phyloP scores from a whole-genome alignment of 2,113 vertebrate genomes.

The Raja brachyura region DNA sequence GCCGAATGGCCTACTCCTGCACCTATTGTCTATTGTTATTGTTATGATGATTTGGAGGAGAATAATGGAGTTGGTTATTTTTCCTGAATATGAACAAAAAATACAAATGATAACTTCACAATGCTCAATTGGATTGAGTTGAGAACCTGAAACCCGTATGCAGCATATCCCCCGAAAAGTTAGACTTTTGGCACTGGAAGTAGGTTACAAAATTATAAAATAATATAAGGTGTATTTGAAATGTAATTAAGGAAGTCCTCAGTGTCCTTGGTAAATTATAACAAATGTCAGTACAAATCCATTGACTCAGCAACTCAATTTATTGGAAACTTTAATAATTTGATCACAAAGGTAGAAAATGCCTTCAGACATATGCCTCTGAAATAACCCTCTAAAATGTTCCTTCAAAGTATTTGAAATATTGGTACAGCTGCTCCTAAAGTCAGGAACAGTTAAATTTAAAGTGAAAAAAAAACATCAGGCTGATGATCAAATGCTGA shows the following conservation, averaged over 20 bases:
- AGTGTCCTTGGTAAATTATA: not conserved
- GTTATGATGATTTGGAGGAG: not conserved
- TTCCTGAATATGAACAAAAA: not conserved
- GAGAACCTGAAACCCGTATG: not conserved
- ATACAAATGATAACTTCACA: not conserved
- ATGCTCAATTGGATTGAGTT: not conserved
- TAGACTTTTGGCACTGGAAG: not conserved
- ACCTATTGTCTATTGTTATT: not conserved
- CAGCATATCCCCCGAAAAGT: not conserved
- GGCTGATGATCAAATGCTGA: too few relatives aligned
- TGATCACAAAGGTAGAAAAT: not conserved
- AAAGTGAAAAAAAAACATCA: not conserved
- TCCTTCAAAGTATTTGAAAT: not conserved
- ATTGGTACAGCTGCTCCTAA: not conserved
- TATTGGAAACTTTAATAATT: not conserved
- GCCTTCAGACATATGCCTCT: not conserved
- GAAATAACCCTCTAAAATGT: not conserved
- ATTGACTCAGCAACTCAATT: too few relatives aligned
- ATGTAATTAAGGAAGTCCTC: not conserved
- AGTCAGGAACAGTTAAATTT: not conserved
- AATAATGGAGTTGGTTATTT: not conserved
- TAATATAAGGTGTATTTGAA: not conserved
- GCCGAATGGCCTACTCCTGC: too few relatives aligned
- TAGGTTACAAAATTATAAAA: not conserved
- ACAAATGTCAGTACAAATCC: not conserved